Conservation (phyloP, 2,113 vertebrate species). For the Rissa tridactyla region DNA sequence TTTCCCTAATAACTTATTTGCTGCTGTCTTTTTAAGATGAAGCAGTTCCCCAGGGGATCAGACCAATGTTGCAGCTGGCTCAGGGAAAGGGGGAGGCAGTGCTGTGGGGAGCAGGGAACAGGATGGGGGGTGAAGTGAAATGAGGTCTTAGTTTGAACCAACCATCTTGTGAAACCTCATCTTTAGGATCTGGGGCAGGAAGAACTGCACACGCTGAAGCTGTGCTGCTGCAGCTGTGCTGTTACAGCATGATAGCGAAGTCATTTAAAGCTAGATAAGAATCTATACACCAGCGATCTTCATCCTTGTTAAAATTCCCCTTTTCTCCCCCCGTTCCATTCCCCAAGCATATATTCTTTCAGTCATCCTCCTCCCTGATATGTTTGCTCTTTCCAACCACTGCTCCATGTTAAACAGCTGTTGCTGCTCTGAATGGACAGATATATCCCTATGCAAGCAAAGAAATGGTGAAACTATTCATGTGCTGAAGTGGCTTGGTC, state of each 20-base stretch:
- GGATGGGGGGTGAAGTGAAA: neutral
- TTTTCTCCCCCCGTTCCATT: neutral
- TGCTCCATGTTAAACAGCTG: neutral
- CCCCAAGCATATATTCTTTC: neutral
- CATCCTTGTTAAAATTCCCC: neutral
- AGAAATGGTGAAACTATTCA: neutral
- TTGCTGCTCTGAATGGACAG: neutral
- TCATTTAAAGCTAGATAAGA: neutral
- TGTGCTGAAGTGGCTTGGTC: neutral
- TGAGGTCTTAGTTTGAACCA: neutral
- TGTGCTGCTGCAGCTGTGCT: neutral
- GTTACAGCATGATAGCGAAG: neutral
- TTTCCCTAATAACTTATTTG: neutral
- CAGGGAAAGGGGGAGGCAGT: neutral
- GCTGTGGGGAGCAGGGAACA: neutral
- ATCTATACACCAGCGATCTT: neutral
- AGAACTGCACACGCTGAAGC: neutral
- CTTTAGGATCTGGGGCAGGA: neutral
- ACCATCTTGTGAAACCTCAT: neutral
- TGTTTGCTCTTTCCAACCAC: neutral
- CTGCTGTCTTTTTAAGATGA: neutral
- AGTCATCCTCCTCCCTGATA: neutral
- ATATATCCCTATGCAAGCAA: neutral
- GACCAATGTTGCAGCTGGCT: neutral
- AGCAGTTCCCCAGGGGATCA: neutral